Percentiles rank a stretch among this genome's conserved stretches.
Conservation (phyloP, 2,888 invertebrate species). For the Callimorpha dominula region DNA sequence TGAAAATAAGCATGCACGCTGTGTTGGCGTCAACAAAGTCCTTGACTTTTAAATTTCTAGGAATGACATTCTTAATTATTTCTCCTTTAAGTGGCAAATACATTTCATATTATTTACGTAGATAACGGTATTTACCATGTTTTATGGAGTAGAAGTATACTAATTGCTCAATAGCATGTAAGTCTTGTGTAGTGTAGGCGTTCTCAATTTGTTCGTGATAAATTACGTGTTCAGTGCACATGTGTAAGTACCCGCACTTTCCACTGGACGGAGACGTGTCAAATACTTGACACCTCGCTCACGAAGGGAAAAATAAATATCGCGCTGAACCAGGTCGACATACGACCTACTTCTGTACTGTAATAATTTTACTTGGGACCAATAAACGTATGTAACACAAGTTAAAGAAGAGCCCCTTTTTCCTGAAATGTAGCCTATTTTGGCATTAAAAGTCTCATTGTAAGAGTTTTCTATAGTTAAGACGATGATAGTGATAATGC, state of each 20-base stretch:
- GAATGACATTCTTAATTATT: constrained; percentile 8
- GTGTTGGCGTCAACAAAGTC: constrained; percentile 15
- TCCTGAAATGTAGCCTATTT: neutral
- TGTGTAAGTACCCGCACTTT: constrained; percentile 38
- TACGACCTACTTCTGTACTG: constrained; percentile 68
- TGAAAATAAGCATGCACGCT: constrained; percentile 8
- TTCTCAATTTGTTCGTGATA: constrained; percentile 34
- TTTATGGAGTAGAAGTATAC: constrained; percentile 18
- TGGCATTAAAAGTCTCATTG: too few relatives aligned
- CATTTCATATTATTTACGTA: constrained; percentile 3
- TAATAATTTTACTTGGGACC: constrained; percentile 17
- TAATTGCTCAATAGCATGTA: constrained; percentile 49
- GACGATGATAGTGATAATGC: too few relatives aligned
- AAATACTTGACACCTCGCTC: constrained; percentile 59
- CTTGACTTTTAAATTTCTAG: constrained; percentile 15
- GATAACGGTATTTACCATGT: constrained; percentile 11
- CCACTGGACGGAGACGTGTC: constrained; percentile 53
- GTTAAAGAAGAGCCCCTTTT: neutral
- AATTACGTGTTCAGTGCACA: constrained; percentile 38
- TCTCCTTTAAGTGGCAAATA: neutral
- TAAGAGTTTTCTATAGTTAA: too few relatives aligned
- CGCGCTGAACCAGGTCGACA: constrained; percentile 67
- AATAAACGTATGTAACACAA: neutral
- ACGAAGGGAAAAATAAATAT: constrained; percentile 66
- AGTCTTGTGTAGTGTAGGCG: constrained; percentile 29